Evolutionary conservation across 2,888 invertebrate species (phyloP), one percentile per base, ranked within the genome.

Genomic region (Agonopterix alstromeriana): DNA sequence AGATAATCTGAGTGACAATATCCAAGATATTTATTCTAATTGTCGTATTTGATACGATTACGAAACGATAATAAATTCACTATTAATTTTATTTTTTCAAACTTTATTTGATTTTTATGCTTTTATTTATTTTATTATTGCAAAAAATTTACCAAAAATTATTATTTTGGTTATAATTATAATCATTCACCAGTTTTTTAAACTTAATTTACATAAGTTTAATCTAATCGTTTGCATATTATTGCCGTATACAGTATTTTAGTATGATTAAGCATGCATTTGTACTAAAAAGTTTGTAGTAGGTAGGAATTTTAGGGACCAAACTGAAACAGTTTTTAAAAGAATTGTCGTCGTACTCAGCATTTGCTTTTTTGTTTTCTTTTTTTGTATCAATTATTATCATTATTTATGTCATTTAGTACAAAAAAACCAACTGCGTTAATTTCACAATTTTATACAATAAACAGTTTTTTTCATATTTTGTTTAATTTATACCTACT

Each of bases 361-460:
- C 27, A 27, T 27, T 27, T 27, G 27, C 5, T 27, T 42, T 44
- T 12, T 36, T 48, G 40, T 46, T 36, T n/a, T 45, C 43, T 49
- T 48, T 50, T 49, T 53, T 53, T 53, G 49, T 49, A 27, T 27
- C 27, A 27, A 7, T 27, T 27, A 27, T 27, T 27, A 27, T 27
- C 27, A 27, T 27, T 27, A 56, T 61, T 38, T 14, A 8, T 45
- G 11, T 38, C 7, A 51, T 45, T 57, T 55, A 61, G 63, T 64
- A 67, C 63, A 65, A 65, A 60, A n/a, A 51, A 48, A 51, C 51
- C 5, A 9, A 48, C 59, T 59, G 58, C 62, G 58, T 61, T 56
- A 54, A 58, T 54, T 58, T 60, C 64, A 61, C 60, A 59, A 27
- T 51, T 65, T 65, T 65, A 63, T 65, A 57, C 58, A 69, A 67